These are phyloP conservation scores for Laspeyria flexula DNA, from an alignment of 2,888 invertebrate species.

Conservation along the genomic window DNA sequence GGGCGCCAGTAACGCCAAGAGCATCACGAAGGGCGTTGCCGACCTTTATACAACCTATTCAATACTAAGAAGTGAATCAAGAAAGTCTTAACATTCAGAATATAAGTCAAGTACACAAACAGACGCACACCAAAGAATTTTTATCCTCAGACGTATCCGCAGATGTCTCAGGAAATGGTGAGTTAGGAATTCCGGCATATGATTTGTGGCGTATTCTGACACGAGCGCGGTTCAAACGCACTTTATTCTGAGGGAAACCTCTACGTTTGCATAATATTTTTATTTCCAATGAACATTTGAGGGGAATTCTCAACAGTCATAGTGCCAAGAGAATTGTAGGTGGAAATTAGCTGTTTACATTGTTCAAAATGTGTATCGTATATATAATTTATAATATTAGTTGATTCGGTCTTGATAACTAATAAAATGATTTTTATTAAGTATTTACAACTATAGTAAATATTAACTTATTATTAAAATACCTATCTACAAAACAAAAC, in stretches of 20 bases:
- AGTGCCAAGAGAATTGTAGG: conserved; percentile 8
- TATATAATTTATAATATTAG: too few species aligned
- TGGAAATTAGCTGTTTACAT: not conserved
- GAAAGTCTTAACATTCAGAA: too few species aligned
- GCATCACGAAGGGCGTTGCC: too few species aligned
- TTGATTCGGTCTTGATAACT: too few species aligned
- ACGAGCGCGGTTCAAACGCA: conserved; percentile 32
- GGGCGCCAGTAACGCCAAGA: too few species aligned
- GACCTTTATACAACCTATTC: too few species aligned
- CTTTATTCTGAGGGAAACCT: conserved; percentile 28
- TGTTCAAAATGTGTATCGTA: too few species aligned
- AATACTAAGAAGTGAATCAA: too few species aligned
- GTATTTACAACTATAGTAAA: too few species aligned
- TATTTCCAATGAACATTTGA: conserved; percentile 19
- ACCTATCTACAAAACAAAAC: too few species aligned
- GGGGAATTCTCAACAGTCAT: conserved; percentile 9
- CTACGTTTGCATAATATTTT: conserved; percentile 18
- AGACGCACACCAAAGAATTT: conserved; percentile 15
- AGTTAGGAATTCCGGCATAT: conserved; percentile 87
- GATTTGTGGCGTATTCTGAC: conserved; percentile 81
- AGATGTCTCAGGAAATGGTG: conserved; percentile 64
- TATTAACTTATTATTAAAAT: too few species aligned
- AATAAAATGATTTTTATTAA: too few species aligned
- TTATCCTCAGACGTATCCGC: conserved; percentile 25
- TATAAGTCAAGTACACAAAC: conserved; percentile 28